Evolutionary conservation across 2,113 vertebrate genomes (phyloP).

Genomic region (Labeo catla): DNA sequence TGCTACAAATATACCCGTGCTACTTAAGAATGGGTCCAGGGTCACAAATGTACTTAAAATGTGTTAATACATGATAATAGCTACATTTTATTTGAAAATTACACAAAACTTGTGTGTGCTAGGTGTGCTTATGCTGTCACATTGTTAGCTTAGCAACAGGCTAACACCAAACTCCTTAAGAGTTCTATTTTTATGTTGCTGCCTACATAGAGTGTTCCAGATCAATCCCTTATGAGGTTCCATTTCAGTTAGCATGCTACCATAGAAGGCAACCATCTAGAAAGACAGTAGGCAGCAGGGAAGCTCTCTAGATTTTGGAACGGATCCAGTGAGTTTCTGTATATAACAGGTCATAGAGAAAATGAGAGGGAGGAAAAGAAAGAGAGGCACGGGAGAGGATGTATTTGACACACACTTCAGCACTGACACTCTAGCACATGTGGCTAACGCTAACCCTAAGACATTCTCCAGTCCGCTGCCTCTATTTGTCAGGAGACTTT

Average conservation of each 20-base stretch:
- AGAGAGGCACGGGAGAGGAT: conserved; percentile 34
- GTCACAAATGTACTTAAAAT: not conserved
- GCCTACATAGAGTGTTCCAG: not conserved
- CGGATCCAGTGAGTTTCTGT: not conserved
- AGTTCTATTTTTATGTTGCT: not conserved
- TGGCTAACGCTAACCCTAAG: conserved; percentile 9
- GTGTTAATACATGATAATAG: not conserved
- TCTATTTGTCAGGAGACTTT: conserved; percentile 1
- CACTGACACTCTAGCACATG: conserved; percentile 32
- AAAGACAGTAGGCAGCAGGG: not conserved
- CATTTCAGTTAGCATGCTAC: not conserved
- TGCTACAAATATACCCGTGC: too few relatives aligned
- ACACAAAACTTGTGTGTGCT: not conserved
- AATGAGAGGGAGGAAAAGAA: conserved; percentile 22
- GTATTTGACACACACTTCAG: conserved; percentile 42
- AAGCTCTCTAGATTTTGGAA: conserved; percentile 10
- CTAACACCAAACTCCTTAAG: not conserved
- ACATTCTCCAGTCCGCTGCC: not conserved
- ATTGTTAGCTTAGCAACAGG: not conserved
- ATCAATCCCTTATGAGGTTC: not conserved
- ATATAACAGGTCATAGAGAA: not conserved
- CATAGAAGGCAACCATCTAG: not conserved
- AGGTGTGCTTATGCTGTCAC: not conserved
- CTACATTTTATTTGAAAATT: not conserved
- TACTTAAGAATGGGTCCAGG: too few relatives aligned